Base-by-base conservation (phyloP, 1,140 invertebrate species). In the Capitella teleta region DNA sequence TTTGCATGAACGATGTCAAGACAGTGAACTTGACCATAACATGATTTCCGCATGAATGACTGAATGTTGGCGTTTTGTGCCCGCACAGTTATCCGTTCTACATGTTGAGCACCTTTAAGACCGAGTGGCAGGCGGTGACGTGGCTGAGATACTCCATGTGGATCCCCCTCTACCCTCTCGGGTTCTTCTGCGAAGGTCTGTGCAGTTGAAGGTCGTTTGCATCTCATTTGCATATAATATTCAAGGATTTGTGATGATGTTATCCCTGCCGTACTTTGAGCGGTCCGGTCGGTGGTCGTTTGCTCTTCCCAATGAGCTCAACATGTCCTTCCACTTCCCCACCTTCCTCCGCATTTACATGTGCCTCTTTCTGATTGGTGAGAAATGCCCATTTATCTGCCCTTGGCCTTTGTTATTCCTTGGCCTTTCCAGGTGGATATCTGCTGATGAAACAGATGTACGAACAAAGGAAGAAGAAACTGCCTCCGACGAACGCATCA, bases 121-220 rank as follows among this genome's bases (percentile, higher is more conserved):
- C 79, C 25, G 78, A 89, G 53, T 76, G 86, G 43, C 76, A 78
- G 30, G 59, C 87, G 16, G 64, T 95, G n/a, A 93, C 87, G 0
- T 95, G 90, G 91, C 68, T 94, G 0, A 77, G 91, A 24, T 95
- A 95, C 62, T 86, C 86, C 0, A 77, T 90, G 28, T 96, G 91
- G 91, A 90, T 95, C 51, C 81, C 85, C 0, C 73, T 95, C 0
- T 95, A 94, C 70, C 91, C 91, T 0, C 61, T 93, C 40, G 90
- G 89, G 14, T 82, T 93, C 60, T 55, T 91, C 1, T 85, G 84
- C 62, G 91, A 96, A 77, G 84, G 86, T 43, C 60, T 52, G 80
- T 85, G 2, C 3, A 79, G 87, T 5, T 24, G 28, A 77, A 57
- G 57, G 52, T 32, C n/a, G 16, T 16, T 42, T 51, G 16, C 24